Evolutionary conservation across 2,113 vertebrate species (phyloP), one percentile per base, ranked within the genome.

Genomic region (Macquaria australasica): DNA sequence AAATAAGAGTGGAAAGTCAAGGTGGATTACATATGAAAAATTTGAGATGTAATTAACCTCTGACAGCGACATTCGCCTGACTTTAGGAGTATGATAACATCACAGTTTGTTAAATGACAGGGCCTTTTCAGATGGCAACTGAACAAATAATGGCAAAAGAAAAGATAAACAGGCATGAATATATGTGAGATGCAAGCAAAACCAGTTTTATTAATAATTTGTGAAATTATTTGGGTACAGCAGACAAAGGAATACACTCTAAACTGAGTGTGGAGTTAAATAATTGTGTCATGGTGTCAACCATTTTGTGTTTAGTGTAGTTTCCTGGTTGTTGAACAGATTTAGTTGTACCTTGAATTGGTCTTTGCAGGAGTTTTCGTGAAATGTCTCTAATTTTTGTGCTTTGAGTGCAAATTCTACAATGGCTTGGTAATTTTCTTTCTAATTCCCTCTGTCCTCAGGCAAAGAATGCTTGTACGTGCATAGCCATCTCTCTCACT

Each of bases 361-460:
- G 53, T 89, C 78, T 86, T 88, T 84, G 81, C 63, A 77, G 66
- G 88, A 87, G 89, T 92, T 88, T 89, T 69, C 45, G 25, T 80
- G 73, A 90, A 90, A 93, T 80, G 77, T 87, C 78, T 86, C 55
- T 88, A 59, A 79, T 89, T 90, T 87, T 93, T 91, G 85, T 92
- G 92, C 91, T 91, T 93, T 85, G 87, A 88, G 88, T 92, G 93
- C 93, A 92, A 88, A 92, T 93, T 89, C 88, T 84, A 85, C 87
- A 91, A 91, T 88, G 87, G 89, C 77, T 90, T 94, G 82, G 86
- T 90, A 92, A 95, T 94, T 94, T 92, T 90, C 93, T 93, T 92
- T 94, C 88, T 94, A 94, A 95, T 94, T 94, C 89, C 90, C 83
- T 90, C 67, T 94, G 83, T 93, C 95, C 93, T 92, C 90, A 79